phyloP scores from a whole-genome alignment of 2,113 vertebrate species.

The Hirundichthys speculiger region DNA sequence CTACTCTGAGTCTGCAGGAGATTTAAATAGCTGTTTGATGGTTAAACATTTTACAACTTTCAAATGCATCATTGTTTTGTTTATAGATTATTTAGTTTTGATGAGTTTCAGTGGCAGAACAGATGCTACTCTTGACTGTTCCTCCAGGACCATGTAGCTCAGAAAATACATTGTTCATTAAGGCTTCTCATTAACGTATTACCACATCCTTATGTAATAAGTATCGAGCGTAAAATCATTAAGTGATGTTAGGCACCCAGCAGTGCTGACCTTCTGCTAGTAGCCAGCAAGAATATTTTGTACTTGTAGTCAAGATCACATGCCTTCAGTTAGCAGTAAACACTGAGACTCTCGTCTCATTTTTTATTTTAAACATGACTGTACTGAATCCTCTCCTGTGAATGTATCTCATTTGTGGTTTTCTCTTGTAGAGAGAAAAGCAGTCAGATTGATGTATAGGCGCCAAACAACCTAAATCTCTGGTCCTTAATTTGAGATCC shows the following conservation, averaged over 20 bases:
- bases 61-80: no score
- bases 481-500: conserved; percentile 56
- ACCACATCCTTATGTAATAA: not conserved
- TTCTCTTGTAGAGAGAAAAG: no score
- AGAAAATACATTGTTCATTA: no score
- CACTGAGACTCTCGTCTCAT: conserved; percentile 11
- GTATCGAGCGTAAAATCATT: not conserved
- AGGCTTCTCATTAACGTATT: no score
- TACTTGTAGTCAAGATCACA: not conserved
- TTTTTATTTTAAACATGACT: conserved; percentile 50
- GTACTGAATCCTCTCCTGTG: conserved; percentile 41
- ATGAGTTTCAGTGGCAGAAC: no score
- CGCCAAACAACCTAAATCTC: conserved; percentile 45
- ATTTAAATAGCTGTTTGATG: no score
- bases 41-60: no score
- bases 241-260: not conserved
- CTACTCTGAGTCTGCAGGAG: no score
- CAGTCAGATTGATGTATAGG: conserved; percentile 45
- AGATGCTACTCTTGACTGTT: no score
- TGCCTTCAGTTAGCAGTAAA: conserved; percentile 1
- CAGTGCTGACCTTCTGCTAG: not conserved
- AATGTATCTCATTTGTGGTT: conserved; percentile 48
- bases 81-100: no score
- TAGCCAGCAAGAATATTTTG: conserved; percentile 1
- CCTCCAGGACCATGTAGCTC: no score